A percentile compares a stretch with the other conserved stretches of the same genome.
These are phyloP conservation scores for Bucorvus abyssinicus DNA, from an alignment of 2,797 vertebrate species.

Conservation along the genomic window DNA sequence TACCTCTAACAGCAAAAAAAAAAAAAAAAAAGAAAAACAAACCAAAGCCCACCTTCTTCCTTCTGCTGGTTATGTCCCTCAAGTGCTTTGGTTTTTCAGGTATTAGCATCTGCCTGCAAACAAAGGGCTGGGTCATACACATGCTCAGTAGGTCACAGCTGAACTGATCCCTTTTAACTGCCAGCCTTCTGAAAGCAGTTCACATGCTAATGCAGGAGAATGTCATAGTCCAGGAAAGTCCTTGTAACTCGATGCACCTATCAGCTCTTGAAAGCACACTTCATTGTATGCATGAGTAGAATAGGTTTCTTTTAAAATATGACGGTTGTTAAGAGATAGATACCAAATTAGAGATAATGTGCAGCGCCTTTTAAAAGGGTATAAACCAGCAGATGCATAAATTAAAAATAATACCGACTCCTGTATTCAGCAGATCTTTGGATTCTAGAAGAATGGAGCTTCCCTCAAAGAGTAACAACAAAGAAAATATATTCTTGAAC, in stretches of 20 bases:
- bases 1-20: neutral
- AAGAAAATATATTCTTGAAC: neutral
- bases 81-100: neutral
- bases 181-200: neutral
- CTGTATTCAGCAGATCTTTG: neutral
- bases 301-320: neutral
- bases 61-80: neutral
- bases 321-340: neutral
- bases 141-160: neutral
- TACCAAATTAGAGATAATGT: neutral
- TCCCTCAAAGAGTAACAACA: neutral
- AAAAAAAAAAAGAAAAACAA: accelerated
- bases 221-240: neutral
- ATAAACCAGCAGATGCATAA: neutral
- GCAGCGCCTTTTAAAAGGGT: neutral
- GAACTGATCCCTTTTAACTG: neutral
- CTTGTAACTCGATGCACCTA: neutral
- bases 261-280: neutral
- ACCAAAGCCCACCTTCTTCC: neutral
- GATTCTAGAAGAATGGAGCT: neutral
- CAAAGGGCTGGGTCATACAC: neutral
- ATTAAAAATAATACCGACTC: neutral
- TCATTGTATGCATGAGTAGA: neutral
- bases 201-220: neutral
- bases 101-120: neutral